Evolutionary conservation across 2,113 vertebrate genomes (phyloP).

Genomic region (Peromyscus californicus): DNA sequence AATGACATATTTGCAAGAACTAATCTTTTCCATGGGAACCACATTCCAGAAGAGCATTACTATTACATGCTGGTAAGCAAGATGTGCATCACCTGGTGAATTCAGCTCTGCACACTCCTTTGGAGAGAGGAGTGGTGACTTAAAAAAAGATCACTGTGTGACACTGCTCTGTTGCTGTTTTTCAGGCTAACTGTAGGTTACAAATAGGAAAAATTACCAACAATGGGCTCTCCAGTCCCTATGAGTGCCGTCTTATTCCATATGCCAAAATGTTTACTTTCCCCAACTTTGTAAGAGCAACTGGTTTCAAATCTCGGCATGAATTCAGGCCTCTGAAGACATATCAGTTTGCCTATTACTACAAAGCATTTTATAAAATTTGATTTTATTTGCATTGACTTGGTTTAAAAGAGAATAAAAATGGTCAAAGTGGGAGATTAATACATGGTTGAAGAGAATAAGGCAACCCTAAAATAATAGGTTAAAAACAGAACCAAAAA

Average conservation of each 20-base stretch:
- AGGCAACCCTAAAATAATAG: not conserved
- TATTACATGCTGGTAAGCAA: not conserved
- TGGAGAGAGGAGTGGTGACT: not conserved
- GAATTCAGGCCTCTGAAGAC: not conserved
- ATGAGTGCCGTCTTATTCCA: not conserved
- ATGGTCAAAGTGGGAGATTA: not conserved
- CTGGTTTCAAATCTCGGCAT: not conserved
- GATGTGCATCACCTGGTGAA: not conserved
- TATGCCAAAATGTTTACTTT: not conserved
- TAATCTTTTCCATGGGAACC: not conserved
- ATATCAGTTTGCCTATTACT: not conserved
- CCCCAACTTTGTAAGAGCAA: not conserved
- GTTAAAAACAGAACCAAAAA: not conserved
- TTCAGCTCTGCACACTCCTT: not conserved
- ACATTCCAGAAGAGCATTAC: not conserved
- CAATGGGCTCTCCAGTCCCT: not conserved
- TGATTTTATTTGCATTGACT: not conserved
- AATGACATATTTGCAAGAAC: not conserved
- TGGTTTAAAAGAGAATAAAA: not conserved
- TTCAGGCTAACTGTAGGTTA: not conserved
- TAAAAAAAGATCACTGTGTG: not conserved
- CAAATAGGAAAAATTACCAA: not conserved
- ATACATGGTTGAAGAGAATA: not conserved
- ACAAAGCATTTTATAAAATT: constrained; percentile 15
- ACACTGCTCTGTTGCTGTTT: not conserved